Base-by-base conservation (phyloP, 2,797 vertebrate genomes). In the Oophaga sylvatica region DNA sequence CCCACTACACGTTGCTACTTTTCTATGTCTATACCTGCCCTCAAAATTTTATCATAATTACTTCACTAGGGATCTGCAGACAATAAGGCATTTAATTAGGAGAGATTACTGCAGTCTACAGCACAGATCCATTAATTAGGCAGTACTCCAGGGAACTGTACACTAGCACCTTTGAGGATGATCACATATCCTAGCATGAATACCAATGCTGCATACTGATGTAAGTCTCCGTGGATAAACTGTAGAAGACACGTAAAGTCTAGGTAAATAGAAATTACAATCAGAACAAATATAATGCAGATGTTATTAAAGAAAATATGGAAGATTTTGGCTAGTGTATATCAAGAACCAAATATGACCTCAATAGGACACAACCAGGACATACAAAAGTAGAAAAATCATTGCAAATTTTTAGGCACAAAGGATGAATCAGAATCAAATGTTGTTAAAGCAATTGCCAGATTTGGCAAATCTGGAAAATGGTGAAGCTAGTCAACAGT, bases 21-120 rank as follows among this genome's bases (percentile, higher is more conserved):
- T 76, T 22, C 4, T 2, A 48, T 45, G 11, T 56, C 57, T 12
- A 48, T 77, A 77, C 83, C 83, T 65, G 31, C 17, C 48, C 75
- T 70, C 12, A 8, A 80, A 80, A 80, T 35, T 53, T 88, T 75
- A 84, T 80, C 77, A 80, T 73, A 84, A 70, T 80, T 57, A 80
- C 57, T 87, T 57, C 71, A 83, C 78, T 80, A 80, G 75, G 76
- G 75, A 84, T 65, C 22, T 59, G 56, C 56, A 88, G 67, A 84
- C 82, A 88, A 80, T 79, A n/a, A 17, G 80, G 65, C 76, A 88
- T 88, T 84, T 84, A 84, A 88, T 88, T 88, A 88, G 87, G 65
- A 80, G 56, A 59, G 76, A 88, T 88, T 88, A 80, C 82, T 63
- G 65, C 82, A 80, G 87, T 71, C 57, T 84, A 80, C 75, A 84